Base-by-base conservation (phyloP, 1,140 invertebrate species). In the Scaptodrosophila lebanonensis region DNA sequence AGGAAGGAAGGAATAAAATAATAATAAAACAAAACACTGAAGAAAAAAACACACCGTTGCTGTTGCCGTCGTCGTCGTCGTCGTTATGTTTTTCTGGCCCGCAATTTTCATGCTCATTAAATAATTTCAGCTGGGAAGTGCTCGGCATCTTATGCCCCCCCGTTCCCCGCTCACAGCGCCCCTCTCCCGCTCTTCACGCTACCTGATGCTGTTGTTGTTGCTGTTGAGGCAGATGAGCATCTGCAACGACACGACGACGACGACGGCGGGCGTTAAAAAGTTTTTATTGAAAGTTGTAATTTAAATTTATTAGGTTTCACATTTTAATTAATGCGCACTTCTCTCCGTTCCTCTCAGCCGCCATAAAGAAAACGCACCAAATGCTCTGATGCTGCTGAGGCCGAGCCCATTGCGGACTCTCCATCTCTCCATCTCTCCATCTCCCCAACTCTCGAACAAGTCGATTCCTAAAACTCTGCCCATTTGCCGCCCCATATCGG, bases 291-390 rank as follows among this genome's bases (percentile, higher is more conserved):
- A 79, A 79, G 68, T 79, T 79, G 61, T 79, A 75, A 79, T 79
- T 79, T 75, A 79, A 75, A 79, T 79, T 79, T 79, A 79, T 79
- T 75, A 79, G 75, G 75, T 70, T 79, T 79, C 75, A 82, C 75
- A 82, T 79, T 79, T 82, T 79, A 82, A 79, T 79, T 79, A 79
- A 82, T 82, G 75, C 69, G 58, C 53, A 82, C 69, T 82, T 79
- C 49, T 32, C 33, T 11, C 16, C 39, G 9, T 48, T 16, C 11
- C 44, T 36, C 56, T 40, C 58, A 30, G 53, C 53, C n/a, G 40
- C 20, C 32, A 12, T 42, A 42, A 57, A 17, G 16, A 39, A 25
- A 56, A 17, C 20, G 18, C 17, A 8, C 4, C 1, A 47, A 9
- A 17, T 8, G 16, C 17, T 7, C 27, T 6, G n/a, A 2, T 22